Evolutionary conservation across 2,888 invertebrate species (phyloP), one percentile per base, ranked within the genome.

Genomic region (Himalopsyche kuldschensis): DNA sequence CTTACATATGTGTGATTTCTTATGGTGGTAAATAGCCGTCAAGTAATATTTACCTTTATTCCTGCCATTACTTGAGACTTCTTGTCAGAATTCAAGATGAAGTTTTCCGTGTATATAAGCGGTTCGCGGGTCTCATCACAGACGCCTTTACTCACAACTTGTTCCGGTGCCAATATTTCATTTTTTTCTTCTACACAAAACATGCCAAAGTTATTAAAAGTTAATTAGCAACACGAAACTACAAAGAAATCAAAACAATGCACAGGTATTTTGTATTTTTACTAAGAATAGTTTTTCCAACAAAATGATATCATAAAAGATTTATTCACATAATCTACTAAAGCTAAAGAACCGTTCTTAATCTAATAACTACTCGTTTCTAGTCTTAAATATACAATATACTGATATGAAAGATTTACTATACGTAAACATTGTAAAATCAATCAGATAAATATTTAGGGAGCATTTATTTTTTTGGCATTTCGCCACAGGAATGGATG

Each of bases 51-150:
- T 80, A 90, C 90, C 86, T 87, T 86, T 84, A 90, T 89, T 79
- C 88, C 87, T 24, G 89, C 90, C 24, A 88, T 87, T 1, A 90
- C 89, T 83, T 90, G 89, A 85, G 89, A 90, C 86, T 89, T 89
- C 1, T 89, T 89, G 87, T 90, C 90, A 84, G 89, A 90, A 83
- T 89, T 88, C 31, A 90, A 86, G 82, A 90, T 88, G 79, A 90
- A 88, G 84, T 89, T 89, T 87, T 90, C 90, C 17, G 89, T 88
- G 84, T 90, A 90, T 20, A 90, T 85, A 41, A 89, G 86, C 8
- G 85, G 84, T 10, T 48, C 10, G 2, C 85, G 80, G 20, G 15
- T 63, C 20, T 81, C 11, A 11, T 75, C 79, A 75, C 85, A 86
- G 6, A 30, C 6, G 15, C 84, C 85, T 75, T 77, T 20, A 55